phyloP scores from a whole-genome alignment of 1,140 invertebrate species.

The Luehdorfia chinensis region DNA sequence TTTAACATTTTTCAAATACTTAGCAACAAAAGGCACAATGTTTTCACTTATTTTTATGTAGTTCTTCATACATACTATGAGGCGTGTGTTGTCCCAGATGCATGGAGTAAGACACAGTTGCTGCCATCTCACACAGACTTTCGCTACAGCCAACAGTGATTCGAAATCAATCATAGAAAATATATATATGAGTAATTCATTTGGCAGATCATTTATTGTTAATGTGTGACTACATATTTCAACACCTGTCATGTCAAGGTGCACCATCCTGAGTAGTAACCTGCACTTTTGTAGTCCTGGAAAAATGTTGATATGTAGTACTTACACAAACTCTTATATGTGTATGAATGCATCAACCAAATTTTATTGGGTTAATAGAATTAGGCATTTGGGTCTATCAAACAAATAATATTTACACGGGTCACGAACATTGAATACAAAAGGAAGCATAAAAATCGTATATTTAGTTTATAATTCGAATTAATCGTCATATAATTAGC shows the following conservation, averaged over 20 bases:
- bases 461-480: constrained; percentile 6
- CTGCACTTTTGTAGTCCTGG: constrained; percentile 46
- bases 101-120: constrained; percentile 68
- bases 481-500: constrained; percentile 16
- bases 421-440: constrained; percentile 6
- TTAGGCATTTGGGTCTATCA: not conserved
- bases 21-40: constrained; percentile 72
- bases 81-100: constrained; percentile 72
- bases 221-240: constrained; percentile 43
- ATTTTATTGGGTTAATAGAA: not conserved
- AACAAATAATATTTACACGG: constrained; percentile 4
- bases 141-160: constrained; percentile 65
- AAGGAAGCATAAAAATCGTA: constrained; percentile 1
- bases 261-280: constrained; percentile 54
- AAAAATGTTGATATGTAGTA: constrained; percentile 25
- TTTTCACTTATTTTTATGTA: constrained; percentile 70
- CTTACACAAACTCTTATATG: not conserved
- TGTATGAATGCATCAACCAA: not conserved
- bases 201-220: constrained; percentile 74
- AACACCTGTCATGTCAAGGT: constrained; percentile 63
- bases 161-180: constrained; percentile 76
- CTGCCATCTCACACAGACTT: constrained; percentile 73
- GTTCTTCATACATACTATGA: constrained; percentile 76
- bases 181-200: constrained; percentile 75
- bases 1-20: constrained; percentile 75